Percentiles rank a stretch among this genome's conserved stretches.
phyloP scores from a whole-genome alignment of 1,140 invertebrate species.

The Cydia fagiglandana region DNA sequence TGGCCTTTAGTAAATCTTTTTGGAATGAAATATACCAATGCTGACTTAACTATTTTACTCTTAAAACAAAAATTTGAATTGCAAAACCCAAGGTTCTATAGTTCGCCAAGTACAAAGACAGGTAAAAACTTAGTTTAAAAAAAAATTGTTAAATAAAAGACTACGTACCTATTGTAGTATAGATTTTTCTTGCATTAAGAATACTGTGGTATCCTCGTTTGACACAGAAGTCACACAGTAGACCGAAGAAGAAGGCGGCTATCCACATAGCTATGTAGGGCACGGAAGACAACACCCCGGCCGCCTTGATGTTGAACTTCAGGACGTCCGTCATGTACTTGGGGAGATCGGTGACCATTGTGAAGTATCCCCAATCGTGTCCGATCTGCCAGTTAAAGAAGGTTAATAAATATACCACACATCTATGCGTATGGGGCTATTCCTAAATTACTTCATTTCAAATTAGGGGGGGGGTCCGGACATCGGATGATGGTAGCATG shows the following conservation, averaged over 20 bases:
- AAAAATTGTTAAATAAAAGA: background rate
- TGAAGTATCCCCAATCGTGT: conserved; percentile 97
- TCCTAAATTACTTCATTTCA: no score
- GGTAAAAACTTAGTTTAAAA: no score
- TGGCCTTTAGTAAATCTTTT: no score
- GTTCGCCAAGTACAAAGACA: no score
- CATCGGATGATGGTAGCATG: no score
- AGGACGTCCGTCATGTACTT: conserved; percentile 95
- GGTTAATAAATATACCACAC: no score
- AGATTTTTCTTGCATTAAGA: conserved; percentile 84
- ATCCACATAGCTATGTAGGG: conserved; percentile 89
- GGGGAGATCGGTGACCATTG: conserved; percentile 94
- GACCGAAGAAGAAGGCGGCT: conserved; percentile 83
- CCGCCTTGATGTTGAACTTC: conserved; percentile 88
- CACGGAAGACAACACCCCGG: conserved; percentile 84
- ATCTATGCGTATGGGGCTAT: no score
- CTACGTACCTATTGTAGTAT: conserved; percentile 84
- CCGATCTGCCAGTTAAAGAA: conserved; percentile 77
- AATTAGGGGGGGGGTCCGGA: no score
- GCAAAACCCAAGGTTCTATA: no score
- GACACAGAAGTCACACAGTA: conserved; percentile 84
- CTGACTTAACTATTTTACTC: no score
- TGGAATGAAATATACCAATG: no score
- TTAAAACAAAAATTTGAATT: no score
- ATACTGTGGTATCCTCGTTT: conserved; percentile 80